These are phyloP conservation scores for Rissa tridactyla DNA, from an alignment of 2,113 vertebrate species.

Conservation along the genomic window DNA sequence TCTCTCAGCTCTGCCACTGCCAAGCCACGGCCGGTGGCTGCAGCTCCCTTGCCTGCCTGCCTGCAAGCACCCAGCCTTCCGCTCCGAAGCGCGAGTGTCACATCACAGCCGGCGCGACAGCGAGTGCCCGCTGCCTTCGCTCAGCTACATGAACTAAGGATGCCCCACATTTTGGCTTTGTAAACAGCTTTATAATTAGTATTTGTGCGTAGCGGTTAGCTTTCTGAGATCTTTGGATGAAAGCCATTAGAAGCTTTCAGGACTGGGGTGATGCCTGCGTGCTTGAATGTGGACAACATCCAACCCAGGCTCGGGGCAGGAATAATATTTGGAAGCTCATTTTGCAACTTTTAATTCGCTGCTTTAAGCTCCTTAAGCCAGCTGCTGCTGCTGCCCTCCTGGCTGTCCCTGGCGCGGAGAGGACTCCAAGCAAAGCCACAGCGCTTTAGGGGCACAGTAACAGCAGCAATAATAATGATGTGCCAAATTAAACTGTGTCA, in stretches of 20 bases:
- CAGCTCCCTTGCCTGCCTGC: neutral
- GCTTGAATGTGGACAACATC: neutral
- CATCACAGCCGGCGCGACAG: fast-evolving
- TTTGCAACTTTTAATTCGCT: neutral
- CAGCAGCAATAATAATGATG: fast-evolving
- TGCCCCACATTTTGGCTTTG: neutral
- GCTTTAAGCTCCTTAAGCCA: neutral
- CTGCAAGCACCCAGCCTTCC: neutral
- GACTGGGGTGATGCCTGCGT: neutral
- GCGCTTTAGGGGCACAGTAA: neutral
- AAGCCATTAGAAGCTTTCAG: neutral
- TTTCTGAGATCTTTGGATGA: neutral
- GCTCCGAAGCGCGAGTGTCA: neutral
- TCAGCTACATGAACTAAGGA: fast-evolving
- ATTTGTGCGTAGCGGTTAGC: neutral
- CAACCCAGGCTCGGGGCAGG: fast-evolving
- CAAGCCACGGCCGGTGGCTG: neutral
- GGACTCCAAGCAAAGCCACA: neutral
- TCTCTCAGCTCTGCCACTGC: neutral
- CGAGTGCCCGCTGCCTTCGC: neutral
- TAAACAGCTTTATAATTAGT: neutral
- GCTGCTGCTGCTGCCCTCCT: neutral
- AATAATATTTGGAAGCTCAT: neutral
- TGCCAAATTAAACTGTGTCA: neutral
- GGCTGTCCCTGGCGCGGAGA: fast-evolving